Evolutionary conservation across 1,140 invertebrate species (phyloP), one percentile per base, ranked within the genome.

Genomic region (Bombus picipes): DNA sequence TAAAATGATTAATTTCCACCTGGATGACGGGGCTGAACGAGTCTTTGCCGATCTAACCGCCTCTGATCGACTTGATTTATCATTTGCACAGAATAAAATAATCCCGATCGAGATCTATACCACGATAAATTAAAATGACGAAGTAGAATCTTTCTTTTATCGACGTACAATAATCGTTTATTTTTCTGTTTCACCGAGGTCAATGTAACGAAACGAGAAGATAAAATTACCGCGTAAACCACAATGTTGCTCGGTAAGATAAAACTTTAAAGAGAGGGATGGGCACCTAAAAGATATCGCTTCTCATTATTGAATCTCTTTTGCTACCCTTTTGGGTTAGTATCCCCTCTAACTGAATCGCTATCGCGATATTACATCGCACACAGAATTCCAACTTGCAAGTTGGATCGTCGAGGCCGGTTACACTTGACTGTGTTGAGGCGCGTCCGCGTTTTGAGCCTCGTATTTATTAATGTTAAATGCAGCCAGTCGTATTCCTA

Each of bases 201-300:
- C 68, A 82, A 71, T 77, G 87, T 62, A 70, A 81, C 68, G 68
- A 70, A 39, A 70, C 37, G 34, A 25, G 15, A 5, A 83, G 85
- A 75, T 78, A 75, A 88, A 87, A 39, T 59, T 43, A 76, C 65
- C 53, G 41, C 77, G 66, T 83, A 71, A 80, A 87, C 62, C 65
- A 53, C 76, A 59, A 72, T 43, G 86, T 57, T 89, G 34, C 88
- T 89, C 88, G 80, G 83, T 81, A 90, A 88, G 89, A 90, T 89
- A 90, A 90, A 74, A 66, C 25, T 59, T 34, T 62, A 15, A 39
- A n/a, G 28, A 57, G 79, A 72, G 53, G 68, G 37, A 5, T 43
- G 68, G 47, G 28, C 34, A 66, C 75, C 39, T 47, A 32, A 85
- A 74, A 70, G 85, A 76, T 85, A 75, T 71, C 59, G 8, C 75